Evolutionary conservation across 1,140 invertebrate species (phyloP).

Genomic region (Macrobrachium rosenbergii): DNA sequence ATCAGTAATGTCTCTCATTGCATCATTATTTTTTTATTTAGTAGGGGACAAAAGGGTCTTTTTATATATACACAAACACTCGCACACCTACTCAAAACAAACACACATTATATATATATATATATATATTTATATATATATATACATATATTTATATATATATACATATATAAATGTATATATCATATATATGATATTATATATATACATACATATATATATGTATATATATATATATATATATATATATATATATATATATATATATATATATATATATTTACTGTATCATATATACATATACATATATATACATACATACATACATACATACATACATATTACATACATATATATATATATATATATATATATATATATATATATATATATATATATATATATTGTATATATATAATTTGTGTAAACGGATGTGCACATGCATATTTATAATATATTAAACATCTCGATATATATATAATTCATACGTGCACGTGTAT

Average conservation of each 20-base stretch:
- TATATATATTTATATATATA: conserved; percentile 46
- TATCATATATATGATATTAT: conserved; percentile 36
- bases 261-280: conserved; percentile 32
- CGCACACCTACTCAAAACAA: conserved; percentile 22
- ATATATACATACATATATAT: conserved; percentile 31
- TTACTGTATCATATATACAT: conserved; percentile 45
- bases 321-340: conserved; percentile 39
- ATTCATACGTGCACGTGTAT: conserved; percentile 23
- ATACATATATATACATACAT: conserved; percentile 42
- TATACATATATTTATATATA: conserved; percentile 42
- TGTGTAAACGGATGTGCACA: conserved; percentile 29
- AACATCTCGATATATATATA: neutral
- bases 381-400: neutral
- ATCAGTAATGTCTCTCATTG: too few relatives aligned
- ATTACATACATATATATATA: conserved; percentile 32
- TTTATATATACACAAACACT: conserved; percentile 33
- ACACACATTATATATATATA: conserved; percentile 34
- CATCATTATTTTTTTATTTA: neutral
- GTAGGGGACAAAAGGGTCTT: neutral
- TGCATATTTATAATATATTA: conserved; percentile 29
- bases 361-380: conserved; percentile 33
- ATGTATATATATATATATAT: conserved; percentile 24
- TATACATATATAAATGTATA: conserved; percentile 41
- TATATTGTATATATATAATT: conserved; percentile 24
- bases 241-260: conserved; percentile 1